Evolutionary conservation across 2,797 vertebrate species (phyloP).

Genomic region (Emydoidea blandingii): DNA sequence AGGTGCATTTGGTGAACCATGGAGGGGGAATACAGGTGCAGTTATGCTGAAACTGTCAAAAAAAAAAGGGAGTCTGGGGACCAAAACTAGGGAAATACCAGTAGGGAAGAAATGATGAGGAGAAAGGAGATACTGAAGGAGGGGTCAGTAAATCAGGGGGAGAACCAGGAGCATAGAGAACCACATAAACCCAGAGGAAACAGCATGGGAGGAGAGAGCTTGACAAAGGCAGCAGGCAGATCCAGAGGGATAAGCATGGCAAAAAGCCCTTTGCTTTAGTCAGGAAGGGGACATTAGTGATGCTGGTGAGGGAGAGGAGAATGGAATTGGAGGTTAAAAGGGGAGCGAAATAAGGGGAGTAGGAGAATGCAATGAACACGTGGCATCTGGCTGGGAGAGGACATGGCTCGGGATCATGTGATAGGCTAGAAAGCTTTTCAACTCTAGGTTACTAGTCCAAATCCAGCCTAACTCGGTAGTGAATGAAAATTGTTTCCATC

Average conservation of each 20-base stretch:
- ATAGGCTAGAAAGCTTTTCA: neutral
- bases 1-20: too few relatives aligned
- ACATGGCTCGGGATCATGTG: too few relatives aligned
- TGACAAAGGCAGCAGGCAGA: neutral
- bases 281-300: too few relatives aligned
- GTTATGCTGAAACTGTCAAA: neutral
- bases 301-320: neutral
- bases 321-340: neutral
- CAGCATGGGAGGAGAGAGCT: neutral
- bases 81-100: neutral
- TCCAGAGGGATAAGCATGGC: neutral
- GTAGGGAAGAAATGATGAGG: neutral
- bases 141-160: neutral
- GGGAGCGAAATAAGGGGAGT: neutral
- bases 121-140: neutral
- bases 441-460: neutral
- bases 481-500: neutral
- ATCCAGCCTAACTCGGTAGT: neutral
- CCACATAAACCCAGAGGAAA: neutral
- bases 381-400: neutral
- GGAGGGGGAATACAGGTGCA: too few relatives aligned
- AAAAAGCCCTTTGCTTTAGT: too few relatives aligned
- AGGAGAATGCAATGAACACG: neutral
- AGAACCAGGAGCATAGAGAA: neutral
- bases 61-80: neutral